Conservation (phyloP, 2,797 vertebrate genomes). For the Catamblyrhynchus diadema region DNA sequence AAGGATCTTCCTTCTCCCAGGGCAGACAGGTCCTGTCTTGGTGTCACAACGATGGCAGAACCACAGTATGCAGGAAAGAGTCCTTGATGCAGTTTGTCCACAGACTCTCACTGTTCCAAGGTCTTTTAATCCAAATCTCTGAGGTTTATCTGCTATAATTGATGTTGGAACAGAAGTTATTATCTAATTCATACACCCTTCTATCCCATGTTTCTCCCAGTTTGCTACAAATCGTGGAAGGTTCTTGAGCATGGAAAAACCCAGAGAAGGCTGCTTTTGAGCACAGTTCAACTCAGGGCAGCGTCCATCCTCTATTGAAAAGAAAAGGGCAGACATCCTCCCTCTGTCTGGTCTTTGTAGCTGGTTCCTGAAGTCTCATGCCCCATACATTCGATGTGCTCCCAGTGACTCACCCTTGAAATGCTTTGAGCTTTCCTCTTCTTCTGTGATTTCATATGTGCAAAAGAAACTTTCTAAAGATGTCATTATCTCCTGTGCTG, state of each 20-base stretch:
- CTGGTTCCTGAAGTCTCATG: background rate
- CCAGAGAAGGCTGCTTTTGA: background rate
- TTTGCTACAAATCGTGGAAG: background rate
- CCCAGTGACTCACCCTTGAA: background rate
- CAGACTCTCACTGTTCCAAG: background rate
- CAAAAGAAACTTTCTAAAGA: background rate
- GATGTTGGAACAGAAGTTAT: background rate
- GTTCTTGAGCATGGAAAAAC: background rate
- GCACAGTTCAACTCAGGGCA: background rate
- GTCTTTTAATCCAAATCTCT: background rate
- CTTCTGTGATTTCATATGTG: background rate
- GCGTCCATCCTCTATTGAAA: background rate
- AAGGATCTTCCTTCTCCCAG: background rate
- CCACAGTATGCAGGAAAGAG: background rate
- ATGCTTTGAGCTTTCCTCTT: background rate
- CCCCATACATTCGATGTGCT: background rate
- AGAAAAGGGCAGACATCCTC: background rate
- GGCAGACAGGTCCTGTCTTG: background rate
- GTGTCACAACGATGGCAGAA: accelerated
- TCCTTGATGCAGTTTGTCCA: background rate
- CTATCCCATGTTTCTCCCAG: background rate
- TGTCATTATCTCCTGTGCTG: background rate
- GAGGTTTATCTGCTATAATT: background rate
- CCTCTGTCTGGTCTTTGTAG: background rate
- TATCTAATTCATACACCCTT: background rate